Conservation (phyloP, 1,140 invertebrate genomes). For the Oppia nitens region DNA sequence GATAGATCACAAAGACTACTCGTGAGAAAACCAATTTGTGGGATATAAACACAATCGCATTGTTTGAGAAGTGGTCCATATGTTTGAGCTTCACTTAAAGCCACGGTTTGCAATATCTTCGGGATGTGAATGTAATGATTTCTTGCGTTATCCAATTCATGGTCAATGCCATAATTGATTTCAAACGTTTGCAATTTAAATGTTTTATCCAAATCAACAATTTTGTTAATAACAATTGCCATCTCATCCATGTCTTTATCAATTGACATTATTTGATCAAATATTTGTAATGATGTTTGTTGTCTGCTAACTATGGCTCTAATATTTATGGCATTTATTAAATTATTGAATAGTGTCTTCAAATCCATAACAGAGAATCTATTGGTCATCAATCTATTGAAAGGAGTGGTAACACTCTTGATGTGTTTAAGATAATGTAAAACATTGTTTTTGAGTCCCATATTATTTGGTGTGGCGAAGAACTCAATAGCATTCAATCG, state of each 20-base stretch:
- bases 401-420: neutral
- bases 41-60: conserved; percentile 9
- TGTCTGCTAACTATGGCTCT: neutral
- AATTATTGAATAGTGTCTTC: neutral
- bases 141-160: conserved; percentile 12
- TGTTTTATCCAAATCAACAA: conserved; percentile 14
- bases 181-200: neutral
- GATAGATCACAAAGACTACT: conserved; percentile 23
- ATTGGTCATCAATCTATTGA: conserved; percentile 3
- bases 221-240: neutral
- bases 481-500: conserved; percentile 15
- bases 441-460: neutral
- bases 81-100: neutral
- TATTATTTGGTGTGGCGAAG: conserved; percentile 3
- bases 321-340: conserved; percentile 1
- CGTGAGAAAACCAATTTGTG: conserved; percentile 15
- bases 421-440: conserved; percentile 9
- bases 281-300: neutral
- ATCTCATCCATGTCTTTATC: neutral
- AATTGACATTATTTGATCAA: neutral
- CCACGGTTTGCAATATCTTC: neutral
- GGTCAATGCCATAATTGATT: conserved; percentile 8
- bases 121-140: conserved; percentile 1
- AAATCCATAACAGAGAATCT: neutral
- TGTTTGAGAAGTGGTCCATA: neutral